Conservation (phyloP, 1,140 invertebrate genomes). For the Drosophila hydei region DNA sequence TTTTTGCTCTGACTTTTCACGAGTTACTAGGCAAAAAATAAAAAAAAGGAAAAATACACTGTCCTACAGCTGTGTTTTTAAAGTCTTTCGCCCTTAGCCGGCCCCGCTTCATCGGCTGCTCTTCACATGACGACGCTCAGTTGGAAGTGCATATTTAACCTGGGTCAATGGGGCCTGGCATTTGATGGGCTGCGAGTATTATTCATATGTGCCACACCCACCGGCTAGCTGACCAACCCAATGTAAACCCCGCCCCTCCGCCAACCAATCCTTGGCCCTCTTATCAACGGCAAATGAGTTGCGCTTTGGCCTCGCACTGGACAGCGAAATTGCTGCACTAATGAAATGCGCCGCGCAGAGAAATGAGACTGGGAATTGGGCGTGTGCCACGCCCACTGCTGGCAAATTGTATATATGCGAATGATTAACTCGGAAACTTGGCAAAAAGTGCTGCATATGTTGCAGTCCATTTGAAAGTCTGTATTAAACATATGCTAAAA, state of each 20-base stretch:
- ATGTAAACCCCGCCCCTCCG: neutral
- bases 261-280: neutral
- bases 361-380: neutral
- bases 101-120: neutral
- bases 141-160: slow-evolving; percentile 32
- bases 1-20: slow-evolving; percentile 40
- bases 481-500: slow-evolving; percentile 11
- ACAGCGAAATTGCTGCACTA: slow-evolving; percentile 50
- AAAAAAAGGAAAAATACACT: neutral
- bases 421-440: slow-evolving; percentile 44
- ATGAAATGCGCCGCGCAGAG: slow-evolving; percentile 48
- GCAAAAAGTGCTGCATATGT: slow-evolving; percentile 24
- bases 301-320: slow-evolving; percentile 44
- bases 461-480: slow-evolving; percentile 24
- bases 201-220: slow-evolving; percentile 32
- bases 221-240: neutral
- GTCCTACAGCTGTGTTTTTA: neutral
- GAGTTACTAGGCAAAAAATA: neutral
- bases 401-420: neutral
- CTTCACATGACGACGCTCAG: neutral
- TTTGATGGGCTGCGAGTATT: slow-evolving; percentile 2
- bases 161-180: slow-evolving; percentile 25
- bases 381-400: slow-evolving; percentile 9
- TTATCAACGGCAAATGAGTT: slow-evolving; percentile 56
- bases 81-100: neutral